phyloP scores from a whole-genome alignment of 2,888 invertebrate genomes.

The Dynastes hyllus region DNA sequence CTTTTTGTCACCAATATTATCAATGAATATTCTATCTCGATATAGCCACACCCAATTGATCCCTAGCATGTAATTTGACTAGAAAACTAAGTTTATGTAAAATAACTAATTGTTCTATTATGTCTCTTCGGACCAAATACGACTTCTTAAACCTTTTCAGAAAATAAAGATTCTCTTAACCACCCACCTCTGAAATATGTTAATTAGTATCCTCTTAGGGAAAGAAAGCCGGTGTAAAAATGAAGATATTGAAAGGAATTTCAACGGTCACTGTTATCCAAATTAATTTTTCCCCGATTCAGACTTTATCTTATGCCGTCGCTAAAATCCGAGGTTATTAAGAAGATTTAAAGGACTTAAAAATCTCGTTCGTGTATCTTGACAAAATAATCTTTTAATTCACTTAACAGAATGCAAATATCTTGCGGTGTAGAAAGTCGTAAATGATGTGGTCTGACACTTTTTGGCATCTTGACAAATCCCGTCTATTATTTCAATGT shows the following conservation, averaged over 20 bases:
- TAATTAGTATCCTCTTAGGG: too few relatives aligned
- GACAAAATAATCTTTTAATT: conserved; percentile 62
- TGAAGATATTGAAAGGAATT: conserved; percentile 17
- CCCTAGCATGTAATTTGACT: too few relatives aligned
- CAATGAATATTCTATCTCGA: too few relatives aligned
- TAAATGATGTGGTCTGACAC: conserved; percentile 55
- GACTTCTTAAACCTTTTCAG: too few relatives aligned
- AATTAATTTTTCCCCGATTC: conserved; percentile 36
- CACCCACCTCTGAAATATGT: too few relatives aligned
- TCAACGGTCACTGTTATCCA: conserved; percentile 25
- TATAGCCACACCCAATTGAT: too few relatives aligned
- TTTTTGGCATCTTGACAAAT: conserved; percentile 48
- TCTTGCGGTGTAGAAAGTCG: conserved; percentile 57
- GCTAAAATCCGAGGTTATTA: conserved; percentile 39
- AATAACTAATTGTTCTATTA: too few relatives aligned
- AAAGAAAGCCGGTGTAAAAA: too few relatives aligned
- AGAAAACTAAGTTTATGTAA: too few relatives aligned
- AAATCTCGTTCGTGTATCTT: conserved; percentile 60
- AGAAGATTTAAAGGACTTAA: conserved; percentile 53
- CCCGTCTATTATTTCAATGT: conserved; percentile 48
- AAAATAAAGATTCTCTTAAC: too few relatives aligned
- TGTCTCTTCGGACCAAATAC: too few relatives aligned
- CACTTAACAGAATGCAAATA: conserved; percentile 61
- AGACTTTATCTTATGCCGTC: conserved; percentile 29
- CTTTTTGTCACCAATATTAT: too few relatives aligned